Conservation (phyloP, 2,113 vertebrate species). For the Polypterus senegalus region DNA sequence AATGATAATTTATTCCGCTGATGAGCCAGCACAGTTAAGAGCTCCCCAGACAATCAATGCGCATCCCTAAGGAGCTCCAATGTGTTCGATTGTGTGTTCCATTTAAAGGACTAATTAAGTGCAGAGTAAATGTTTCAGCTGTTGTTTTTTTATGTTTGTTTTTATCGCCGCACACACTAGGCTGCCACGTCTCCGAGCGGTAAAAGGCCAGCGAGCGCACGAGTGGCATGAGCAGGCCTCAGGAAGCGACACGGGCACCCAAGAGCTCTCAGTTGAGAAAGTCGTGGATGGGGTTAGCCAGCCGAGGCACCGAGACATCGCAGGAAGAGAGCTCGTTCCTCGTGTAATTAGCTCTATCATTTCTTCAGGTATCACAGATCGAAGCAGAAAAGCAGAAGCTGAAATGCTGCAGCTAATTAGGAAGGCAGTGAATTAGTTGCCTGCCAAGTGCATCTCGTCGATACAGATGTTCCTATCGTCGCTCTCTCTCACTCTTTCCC, state of each 20-base stretch:
- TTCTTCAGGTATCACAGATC: no score
- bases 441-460: no score
- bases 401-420: no score
- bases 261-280: slow-evolving; percentile 11
- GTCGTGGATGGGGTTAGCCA: slow-evolving; percentile 40
- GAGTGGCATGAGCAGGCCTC: no score
- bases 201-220: no score
- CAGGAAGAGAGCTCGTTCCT: background rate
- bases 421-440: no score
- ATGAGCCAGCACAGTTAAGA: slow-evolving; percentile 59
- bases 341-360: no score
- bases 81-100: slow-evolving; percentile 52
- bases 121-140: slow-evolving; percentile 49
- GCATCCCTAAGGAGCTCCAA: slow-evolving; percentile 39
- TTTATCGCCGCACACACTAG: slow-evolving; percentile 28
- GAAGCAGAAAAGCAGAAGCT: no score
- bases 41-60: slow-evolving; percentile 55
- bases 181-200: background rate
- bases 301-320: background rate
- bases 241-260: no score
- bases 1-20: slow-evolving; percentile 59
- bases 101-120: slow-evolving; percentile 58
- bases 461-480: no score
- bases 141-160: slow-evolving; percentile 56
- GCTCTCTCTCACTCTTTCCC: no score